A percentile compares a stretch with the other conserved stretches of the same genome.
phyloP scores from a whole-genome alignment of 2,113 vertebrate genomes.

The Oophaga pumilio region DNA sequence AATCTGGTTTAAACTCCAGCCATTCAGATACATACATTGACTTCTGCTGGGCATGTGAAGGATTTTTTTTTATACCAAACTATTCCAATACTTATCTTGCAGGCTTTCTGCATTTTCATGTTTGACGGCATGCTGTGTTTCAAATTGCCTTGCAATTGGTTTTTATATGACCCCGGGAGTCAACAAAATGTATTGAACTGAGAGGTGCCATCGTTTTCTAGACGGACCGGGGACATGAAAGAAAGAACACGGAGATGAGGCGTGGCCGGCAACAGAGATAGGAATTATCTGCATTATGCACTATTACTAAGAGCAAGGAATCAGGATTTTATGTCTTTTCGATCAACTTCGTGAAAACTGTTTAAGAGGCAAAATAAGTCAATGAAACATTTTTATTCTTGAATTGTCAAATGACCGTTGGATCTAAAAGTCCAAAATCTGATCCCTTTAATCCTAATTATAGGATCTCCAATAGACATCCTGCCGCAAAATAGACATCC shows the following conservation, averaged over 20 bases:
- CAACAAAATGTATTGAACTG: slow-evolving; percentile 53
- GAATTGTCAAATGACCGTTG: background rate
- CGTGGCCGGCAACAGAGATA: background rate
- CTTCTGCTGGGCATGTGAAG: slow-evolving; percentile 18
- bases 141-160: slow-evolving; percentile 62
- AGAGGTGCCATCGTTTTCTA: slow-evolving; percentile 20
- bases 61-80: slow-evolving; percentile 6
- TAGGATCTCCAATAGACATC: too few species aligned
- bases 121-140: slow-evolving; percentile 54
- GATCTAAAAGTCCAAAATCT: background rate
- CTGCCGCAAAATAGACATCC: too few species aligned
- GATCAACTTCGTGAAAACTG: background rate
- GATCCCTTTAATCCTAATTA: too few species aligned
- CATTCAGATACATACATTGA: background rate
- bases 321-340: background rate
- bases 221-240: slow-evolving; percentile 29
- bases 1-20: slow-evolving; percentile 1
- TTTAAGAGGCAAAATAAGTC: background rate
- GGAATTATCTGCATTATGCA: background rate
- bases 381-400: background rate
- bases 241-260: background rate
- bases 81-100: slow-evolving; percentile 27
- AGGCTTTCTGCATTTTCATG: slow-evolving; percentile 55
- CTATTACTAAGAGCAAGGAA: background rate
- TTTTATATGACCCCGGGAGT: slow-evolving; percentile 59